Evolutionary conservation across 2,113 vertebrate species (phyloP).

Genomic region (Cyanoderma ruficeps): DNA sequence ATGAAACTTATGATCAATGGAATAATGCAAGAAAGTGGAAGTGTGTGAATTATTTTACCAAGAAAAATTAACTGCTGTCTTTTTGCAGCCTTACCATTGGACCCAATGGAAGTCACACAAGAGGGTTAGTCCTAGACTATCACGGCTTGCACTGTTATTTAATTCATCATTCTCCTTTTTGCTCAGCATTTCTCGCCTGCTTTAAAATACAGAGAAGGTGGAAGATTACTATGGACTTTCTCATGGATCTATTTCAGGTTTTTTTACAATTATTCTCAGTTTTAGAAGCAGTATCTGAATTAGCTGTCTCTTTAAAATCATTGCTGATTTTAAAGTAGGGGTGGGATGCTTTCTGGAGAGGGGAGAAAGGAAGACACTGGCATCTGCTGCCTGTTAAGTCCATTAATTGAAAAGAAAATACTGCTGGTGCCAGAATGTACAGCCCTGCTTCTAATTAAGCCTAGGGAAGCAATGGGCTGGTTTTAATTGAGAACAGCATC

Average conservation of each 20-base stretch:
- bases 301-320: neutral
- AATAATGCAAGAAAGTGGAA: neutral
- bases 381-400: constrained; percentile 60
- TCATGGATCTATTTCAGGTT: neutral
- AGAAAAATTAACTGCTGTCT: neutral
- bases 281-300: neutral
- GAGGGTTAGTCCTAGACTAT: neutral
- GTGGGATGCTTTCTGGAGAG: neutral
- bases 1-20: neutral
- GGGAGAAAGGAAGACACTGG: constrained; percentile 16
- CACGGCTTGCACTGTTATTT: neutral
- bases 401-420: constrained; percentile 67
- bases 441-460: constrained; percentile 63
- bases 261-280: neutral
- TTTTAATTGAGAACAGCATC: constrained; percentile 69
- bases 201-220: neutral
- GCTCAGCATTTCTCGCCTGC: neutral
- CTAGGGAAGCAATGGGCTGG: constrained; percentile 38
- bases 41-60: neutral
- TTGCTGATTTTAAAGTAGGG: neutral
- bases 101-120: neutral
- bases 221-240: neutral
- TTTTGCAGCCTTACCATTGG: neutral
- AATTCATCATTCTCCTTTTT: neutral
- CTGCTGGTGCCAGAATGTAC: constrained; percentile 57